Conservation (phyloP, 1,140 invertebrate genomes). For the Neotoxoptera formosana region DNA sequence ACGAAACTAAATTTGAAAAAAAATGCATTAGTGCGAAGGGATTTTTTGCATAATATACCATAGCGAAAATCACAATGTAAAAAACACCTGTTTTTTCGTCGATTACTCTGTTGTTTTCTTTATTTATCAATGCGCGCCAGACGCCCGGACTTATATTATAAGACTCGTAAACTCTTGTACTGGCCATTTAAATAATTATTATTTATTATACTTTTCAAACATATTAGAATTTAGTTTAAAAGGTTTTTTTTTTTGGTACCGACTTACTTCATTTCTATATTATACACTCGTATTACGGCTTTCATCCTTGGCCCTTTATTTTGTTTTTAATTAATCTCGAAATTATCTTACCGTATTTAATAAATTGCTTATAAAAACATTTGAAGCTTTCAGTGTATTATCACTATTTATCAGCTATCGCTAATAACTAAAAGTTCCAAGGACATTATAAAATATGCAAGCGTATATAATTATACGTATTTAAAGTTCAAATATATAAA, state of each 20-base stretch:
- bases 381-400: background rate
- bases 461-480: background rate
- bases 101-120: background rate
- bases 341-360: background rate
- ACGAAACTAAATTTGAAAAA: background rate
- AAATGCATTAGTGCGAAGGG: background rate
- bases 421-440: background rate
- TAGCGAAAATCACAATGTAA: background rate
- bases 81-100: background rate
- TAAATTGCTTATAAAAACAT: too few species aligned
- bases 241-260: background rate
- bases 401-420: background rate
- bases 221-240: background rate
- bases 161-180: background rate
- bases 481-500: background rate
- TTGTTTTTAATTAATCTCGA: background rate
- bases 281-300: background rate
- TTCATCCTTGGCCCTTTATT: background rate
- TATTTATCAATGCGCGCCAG: background rate
- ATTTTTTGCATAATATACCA: too few species aligned
- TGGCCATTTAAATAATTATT: background rate
- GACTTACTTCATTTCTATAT: background rate
- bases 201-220: too few species aligned
- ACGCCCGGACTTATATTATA: too few species aligned
- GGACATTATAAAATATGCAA: background rate